These are phyloP conservation scores for Falco rusticolus DNA, from an alignment of 2,797 vertebrate species.

Conservation along the genomic window DNA sequence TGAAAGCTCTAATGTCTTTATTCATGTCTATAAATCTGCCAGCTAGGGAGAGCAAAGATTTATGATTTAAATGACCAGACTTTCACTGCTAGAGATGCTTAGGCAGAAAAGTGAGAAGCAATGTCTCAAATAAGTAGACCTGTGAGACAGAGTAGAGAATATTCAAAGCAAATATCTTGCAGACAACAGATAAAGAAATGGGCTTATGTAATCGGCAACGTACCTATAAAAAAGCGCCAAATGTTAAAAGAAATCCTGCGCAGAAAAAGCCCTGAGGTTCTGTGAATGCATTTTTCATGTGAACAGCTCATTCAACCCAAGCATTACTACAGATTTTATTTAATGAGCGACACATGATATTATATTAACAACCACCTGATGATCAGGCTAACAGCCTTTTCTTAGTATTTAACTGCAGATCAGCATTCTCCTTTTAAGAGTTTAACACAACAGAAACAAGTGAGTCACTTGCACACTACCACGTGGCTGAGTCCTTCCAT, in stretches of 20 bases:
- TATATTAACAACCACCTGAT: slow-evolving; percentile 1
- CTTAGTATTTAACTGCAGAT: background rate
- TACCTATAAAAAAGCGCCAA: background rate
- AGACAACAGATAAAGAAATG: background rate
- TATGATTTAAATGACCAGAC: background rate
- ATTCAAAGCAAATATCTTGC: background rate
- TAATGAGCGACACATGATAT: background rate
- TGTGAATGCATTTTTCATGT: background rate
- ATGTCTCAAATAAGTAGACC: background rate
- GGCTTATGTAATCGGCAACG: background rate
- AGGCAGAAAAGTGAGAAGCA: slow-evolving; percentile 12
- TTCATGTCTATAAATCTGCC: background rate
- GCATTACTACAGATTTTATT: background rate
- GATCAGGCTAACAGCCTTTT: background rate
- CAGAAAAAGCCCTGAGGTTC: background rate
- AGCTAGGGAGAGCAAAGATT: background rate
- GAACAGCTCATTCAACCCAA: background rate
- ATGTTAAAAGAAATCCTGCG: background rate
- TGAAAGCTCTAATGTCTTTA: background rate
- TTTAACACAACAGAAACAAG: background rate
- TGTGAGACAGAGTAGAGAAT: background rate
- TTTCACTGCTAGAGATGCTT: background rate
- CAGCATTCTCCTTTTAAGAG: background rate
- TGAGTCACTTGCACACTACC: fast-evolving
- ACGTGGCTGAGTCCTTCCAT: fast-evolving